These are phyloP conservation scores for Hemiscyllium ocellatum DNA, from an alignment of 2,113 vertebrate genomes.

Conservation along the genomic window DNA sequence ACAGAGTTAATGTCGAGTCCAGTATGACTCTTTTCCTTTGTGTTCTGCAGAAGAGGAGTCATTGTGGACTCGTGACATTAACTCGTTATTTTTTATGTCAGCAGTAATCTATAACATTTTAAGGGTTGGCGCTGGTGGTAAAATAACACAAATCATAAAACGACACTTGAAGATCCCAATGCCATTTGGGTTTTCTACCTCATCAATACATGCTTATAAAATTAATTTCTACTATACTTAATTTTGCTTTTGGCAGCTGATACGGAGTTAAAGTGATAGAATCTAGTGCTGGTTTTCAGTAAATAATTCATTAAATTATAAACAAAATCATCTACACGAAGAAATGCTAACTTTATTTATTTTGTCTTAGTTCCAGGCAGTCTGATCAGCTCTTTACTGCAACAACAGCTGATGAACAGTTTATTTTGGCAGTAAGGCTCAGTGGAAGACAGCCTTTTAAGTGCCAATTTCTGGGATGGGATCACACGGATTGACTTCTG, in stretches of 20 bases:
- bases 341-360: constrained; percentile 1
- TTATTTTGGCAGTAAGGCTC: constrained; percentile 7
- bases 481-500: constrained; percentile 9
- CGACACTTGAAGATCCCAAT: too few species aligned
- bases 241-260: background rate
- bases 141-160: too few species aligned
- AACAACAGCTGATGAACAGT: constrained; percentile 1
- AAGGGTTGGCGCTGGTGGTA: background rate
- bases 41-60: too few species aligned
- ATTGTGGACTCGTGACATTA: too few species aligned
- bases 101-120: too few species aligned
- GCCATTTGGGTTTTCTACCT: background rate
- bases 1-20: too few species aligned
- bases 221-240: background rate
- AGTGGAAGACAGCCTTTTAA: constrained; percentile 20
- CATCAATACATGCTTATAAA: background rate
- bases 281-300: background rate
- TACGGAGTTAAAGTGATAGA: background rate
- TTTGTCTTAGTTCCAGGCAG: background rate
- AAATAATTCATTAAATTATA: background rate
- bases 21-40: too few species aligned
- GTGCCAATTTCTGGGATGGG: constrained; percentile 23
- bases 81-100: too few species aligned
- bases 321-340: background rate
- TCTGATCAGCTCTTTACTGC: background rate